phyloP scores from a whole-genome alignment of 2,113 vertebrate genomes.

The Mesoclemmys tuberculata region DNA sequence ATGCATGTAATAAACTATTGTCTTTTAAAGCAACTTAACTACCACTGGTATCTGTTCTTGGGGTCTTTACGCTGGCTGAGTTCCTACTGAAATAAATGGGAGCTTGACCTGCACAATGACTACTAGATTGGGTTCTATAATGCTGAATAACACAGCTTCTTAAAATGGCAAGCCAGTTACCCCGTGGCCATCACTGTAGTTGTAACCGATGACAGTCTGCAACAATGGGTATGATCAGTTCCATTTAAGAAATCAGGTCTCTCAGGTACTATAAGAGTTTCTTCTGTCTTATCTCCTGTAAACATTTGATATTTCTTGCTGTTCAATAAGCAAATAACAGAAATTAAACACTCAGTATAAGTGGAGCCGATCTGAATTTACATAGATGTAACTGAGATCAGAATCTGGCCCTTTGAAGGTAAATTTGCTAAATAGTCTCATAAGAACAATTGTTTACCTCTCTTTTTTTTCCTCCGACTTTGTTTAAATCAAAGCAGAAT shows the following conservation, averaged over 20 bases:
- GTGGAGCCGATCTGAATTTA: not conserved
- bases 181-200: not conserved
- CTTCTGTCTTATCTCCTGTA: not conserved
- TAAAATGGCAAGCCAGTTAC: not conserved
- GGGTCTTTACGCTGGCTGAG: slow-evolving; percentile 16
- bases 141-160: slow-evolving; percentile 21
- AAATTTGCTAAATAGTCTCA: not conserved
- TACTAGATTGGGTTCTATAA: slow-evolving; percentile 35
- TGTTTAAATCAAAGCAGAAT: slow-evolving; percentile 28
- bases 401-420: not conserved
- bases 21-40: not conserved
- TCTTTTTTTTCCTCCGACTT: not conserved
- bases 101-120: slow-evolving; percentile 21
- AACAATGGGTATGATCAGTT: not conserved
- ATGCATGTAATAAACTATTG: slow-evolving; percentile 14
- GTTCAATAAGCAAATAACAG: not conserved
- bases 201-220: not conserved
- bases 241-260: not conserved
- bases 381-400: not conserved
- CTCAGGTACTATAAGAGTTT: not conserved
- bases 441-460: not conserved
- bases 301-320: not conserved
- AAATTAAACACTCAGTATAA: not conserved
- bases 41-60: slow-evolving; percentile 20
- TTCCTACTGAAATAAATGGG: slow-evolving; percentile 24